Conservation (phyloP, 2,797 vertebrate species). For the Catharus ustulatus region DNA sequence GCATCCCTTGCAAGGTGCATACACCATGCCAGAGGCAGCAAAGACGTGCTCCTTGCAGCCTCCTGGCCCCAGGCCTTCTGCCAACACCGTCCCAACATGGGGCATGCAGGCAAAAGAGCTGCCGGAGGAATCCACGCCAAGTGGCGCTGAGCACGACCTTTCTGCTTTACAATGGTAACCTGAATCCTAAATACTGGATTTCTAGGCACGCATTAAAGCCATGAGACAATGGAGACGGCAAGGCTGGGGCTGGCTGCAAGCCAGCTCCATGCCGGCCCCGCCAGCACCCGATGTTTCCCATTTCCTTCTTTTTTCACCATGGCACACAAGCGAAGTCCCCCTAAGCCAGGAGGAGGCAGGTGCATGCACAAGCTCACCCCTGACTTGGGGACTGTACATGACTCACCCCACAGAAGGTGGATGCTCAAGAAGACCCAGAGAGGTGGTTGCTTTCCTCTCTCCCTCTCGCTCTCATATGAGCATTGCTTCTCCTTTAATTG, state of each 20-base stretch:
- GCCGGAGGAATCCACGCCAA: constrained; percentile 48
- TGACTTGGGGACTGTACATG: neutral
- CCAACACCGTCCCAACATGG: neutral
- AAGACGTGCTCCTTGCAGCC: neutral
- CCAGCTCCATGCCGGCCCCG: neutral
- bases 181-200: constrained; percentile 76
- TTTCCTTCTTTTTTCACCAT: constrained; percentile 34
- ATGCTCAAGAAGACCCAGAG: neutral
- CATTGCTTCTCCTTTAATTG: constrained; percentile 60
- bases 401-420: neutral
- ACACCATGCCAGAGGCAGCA: neutral
- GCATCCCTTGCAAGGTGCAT: neutral
- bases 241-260: constrained; percentile 63
- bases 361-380: neutral
- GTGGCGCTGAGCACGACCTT: constrained; percentile 42
- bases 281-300: neutral
- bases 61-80: neutral
- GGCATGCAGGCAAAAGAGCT: constrained; percentile 55
- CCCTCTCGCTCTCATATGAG: neutral
- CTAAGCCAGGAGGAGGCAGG: constrained; percentile 28
- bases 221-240: constrained; percentile 64
- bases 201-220: constrained; percentile 63
- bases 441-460: neutral
- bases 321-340: neutral
- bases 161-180: constrained; percentile 61